Conservation (phyloP, 1,140 invertebrate genomes). For the Matsumurasca onukii region DNA sequence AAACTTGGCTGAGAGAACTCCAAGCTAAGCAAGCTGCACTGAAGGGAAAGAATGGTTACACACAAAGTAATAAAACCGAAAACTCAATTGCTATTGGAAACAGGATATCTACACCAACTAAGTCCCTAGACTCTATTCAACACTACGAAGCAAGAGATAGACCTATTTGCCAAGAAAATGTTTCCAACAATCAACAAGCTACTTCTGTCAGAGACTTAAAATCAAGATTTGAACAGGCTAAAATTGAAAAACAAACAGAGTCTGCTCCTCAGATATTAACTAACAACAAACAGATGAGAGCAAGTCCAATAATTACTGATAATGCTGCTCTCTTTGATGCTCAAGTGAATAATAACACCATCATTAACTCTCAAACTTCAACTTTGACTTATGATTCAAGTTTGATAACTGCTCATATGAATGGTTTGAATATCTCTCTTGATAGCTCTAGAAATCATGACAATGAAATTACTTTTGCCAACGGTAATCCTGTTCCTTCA, state of each 20-base stretch:
- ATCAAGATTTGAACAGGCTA: conserved; percentile 75
- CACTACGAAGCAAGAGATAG: conserved; percentile 26
- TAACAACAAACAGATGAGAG: background rate
- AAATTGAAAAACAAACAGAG: conserved; percentile 40
- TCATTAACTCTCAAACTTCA: conserved; percentile 16
- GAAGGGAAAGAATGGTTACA: conserved; percentile 32
- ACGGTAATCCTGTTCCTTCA: background rate
- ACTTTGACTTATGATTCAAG: conserved; percentile 19
- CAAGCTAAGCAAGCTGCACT: conserved; percentile 68
- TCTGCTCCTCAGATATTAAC: background rate
- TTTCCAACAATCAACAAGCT: conserved; percentile 25
- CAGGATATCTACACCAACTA: conserved; percentile 3
- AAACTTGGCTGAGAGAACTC: conserved; percentile 73
- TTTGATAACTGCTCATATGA: conserved; percentile 23
- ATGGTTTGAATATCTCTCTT: background rate
- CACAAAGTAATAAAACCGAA: conserved; percentile 16
- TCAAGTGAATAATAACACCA: conserved; percentile 17
- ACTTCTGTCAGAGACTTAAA: conserved; percentile 71
- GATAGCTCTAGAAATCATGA: background rate
- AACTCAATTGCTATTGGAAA: background rate
- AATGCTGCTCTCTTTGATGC: conserved; percentile 11
- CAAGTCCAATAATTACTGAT: conserved; percentile 11
- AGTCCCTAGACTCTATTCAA: conserved; percentile 4
- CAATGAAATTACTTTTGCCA: background rate
- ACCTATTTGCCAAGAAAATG: background rate